Conservation (phyloP, 2,888 invertebrate genomes). For the Bugulina stolonifera region DNA sequence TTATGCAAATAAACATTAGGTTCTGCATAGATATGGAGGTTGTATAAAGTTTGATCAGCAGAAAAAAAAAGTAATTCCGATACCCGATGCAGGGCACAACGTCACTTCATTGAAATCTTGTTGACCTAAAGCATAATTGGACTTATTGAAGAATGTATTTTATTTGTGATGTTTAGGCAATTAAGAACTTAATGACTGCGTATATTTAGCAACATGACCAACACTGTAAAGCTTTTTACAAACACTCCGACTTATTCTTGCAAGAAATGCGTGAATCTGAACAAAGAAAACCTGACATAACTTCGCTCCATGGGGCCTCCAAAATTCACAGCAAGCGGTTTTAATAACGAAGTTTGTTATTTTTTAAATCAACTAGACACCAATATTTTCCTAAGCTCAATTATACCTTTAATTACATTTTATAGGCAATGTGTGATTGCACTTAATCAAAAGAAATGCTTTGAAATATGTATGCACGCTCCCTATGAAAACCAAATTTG, state of each 20-base stretch:
- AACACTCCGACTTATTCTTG: background rate
- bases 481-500: background rate
- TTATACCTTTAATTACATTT: conserved; percentile 24
- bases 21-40: no score
- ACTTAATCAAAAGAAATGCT: background rate
- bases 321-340: conserved; percentile 14
- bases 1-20: no score
- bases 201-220: background rate
- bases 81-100: no score
- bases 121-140: no score
- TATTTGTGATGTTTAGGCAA: no score
- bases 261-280: background rate
- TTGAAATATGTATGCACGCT: background rate
- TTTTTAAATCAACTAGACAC: background rate
- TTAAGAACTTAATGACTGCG: background rate
- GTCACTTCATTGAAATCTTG: no score
- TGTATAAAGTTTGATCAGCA: no score
- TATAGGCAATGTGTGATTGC: background rate
- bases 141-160: no score
- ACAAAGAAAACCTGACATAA: background rate
- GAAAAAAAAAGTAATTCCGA: no score
- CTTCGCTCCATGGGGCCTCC: conserved; percentile 9
- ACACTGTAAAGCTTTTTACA: background rate
- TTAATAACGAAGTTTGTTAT: conserved; percentile 21
- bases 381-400: conserved; percentile 5